Base-by-base conservation (phyloP, 2,797 vertebrate genomes). In the Thunnus albacares region DNA sequence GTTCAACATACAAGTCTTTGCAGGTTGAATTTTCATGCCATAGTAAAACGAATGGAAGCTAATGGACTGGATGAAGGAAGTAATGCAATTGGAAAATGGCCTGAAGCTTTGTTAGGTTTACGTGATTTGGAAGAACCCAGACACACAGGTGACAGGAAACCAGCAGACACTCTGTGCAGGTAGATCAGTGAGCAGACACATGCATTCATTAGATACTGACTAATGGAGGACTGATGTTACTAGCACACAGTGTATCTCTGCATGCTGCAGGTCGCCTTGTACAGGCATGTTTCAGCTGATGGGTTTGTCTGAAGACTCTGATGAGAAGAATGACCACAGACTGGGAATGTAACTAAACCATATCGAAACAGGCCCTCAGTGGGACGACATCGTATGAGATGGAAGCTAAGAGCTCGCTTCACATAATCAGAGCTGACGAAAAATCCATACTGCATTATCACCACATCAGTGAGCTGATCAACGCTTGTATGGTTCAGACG, bases 381-480 rank as follows among this genome's bases (percentile, higher is more conserved):
- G 55, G 45, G 26, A 35, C 4, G 14, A 33, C 53, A 52, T 76
- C 74, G 51, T 59, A 79, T 55, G 70, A 55, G 28, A 60, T 53
- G 35, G 71, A 67, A 26, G n/a, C 62, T 67, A 33, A 71, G 61
- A 43, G 77, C 79, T 83, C 1, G 22, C 60, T 68, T 84, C 70
- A 89, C 79, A 87, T 80, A 71, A 82, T 79, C 72, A 80, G 80
- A 55, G 6, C 75, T 79, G 80, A 87, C 52, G 71, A 88, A 77
- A 87, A 90, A 92, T 92, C 90, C 64, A 92, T 92, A 91, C 13
- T 65, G 45, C 74, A 91, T 87, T 89, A 92, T 56, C 56, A 66
- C 6, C 77, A 80, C 79, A 88, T 90, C 82, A 90, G 67, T 64
- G 83, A 79, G 60, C 74, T 71, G 80, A 85, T 86, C 71, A 80